A percentile compares a stretch with the other conserved stretches of the same genome.
Conservation (phyloP, 2,888 invertebrate genomes). For the Petrophora chlorosata region DNA sequence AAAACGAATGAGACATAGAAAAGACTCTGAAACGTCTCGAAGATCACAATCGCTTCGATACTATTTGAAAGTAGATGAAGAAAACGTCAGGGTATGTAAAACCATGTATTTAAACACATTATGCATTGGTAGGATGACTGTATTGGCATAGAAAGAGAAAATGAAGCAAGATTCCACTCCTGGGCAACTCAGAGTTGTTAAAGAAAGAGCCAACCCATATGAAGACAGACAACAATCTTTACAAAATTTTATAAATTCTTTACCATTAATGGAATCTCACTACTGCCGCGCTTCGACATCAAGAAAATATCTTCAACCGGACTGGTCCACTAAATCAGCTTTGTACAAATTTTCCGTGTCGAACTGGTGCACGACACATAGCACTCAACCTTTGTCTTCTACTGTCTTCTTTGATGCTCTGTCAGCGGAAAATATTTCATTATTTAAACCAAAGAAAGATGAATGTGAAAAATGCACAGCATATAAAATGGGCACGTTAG, state of each 20-base stretch:
- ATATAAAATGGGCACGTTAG: constrained; percentile 4
- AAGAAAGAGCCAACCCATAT: constrained; percentile 6
- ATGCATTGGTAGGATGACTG: constrained; percentile 21
- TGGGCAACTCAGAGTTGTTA: constrained; percentile 6
- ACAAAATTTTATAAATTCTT: constrained; percentile 10
- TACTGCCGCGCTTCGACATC: constrained; percentile 16
- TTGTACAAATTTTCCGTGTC: constrained; percentile 16
- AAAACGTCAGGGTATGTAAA: constrained; percentile 16
- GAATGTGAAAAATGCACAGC: constrained; percentile 4
- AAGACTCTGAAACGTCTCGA: constrained; percentile 14
- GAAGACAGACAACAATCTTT: constrained; percentile 10
- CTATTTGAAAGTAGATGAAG: constrained; percentile 10
- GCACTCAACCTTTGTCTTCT: constrained; percentile 5
- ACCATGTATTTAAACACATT: constrained; percentile 24
- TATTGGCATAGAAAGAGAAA: constrained; percentile 22
- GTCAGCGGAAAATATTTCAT: constrained; percentile 1
- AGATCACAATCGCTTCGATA: constrained; percentile 20
- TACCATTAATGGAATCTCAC: constrained; percentile 15
- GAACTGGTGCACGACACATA: constrained; percentile 18
- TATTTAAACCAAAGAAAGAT: constrained; percentile 10
- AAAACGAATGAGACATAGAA: constrained; percentile 24
- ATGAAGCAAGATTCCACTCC: constrained; percentile 9
- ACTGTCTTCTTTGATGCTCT: constrained; percentile 3
- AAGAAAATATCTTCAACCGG: constrained; percentile 13
- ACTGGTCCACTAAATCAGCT: constrained; percentile 11